Evolutionary conservation across 2,113 vertebrate species (phyloP).

Genomic region (Psittacus erithacus): DNA sequence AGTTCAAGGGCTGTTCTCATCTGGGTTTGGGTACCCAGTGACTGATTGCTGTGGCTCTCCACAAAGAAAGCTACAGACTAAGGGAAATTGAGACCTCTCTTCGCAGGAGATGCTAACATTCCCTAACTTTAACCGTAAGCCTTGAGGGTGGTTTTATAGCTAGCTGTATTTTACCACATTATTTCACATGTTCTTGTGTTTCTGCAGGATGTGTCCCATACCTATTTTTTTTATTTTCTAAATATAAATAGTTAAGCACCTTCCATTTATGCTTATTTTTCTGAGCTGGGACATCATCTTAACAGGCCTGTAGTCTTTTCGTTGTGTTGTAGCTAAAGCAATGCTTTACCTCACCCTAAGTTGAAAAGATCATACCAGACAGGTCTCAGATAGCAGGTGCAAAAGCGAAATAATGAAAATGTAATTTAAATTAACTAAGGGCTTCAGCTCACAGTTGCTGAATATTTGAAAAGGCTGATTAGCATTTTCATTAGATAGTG

Average conservation of each 20-base stretch:
- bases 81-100: neutral
- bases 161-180: neutral
- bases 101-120: neutral
- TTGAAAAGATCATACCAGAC: neutral
- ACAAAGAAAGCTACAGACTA: neutral
- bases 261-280: neutral
- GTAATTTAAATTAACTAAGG: neutral
- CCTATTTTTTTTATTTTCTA: neutral
- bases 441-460: neutral
- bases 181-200: neutral
- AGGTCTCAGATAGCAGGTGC: neutral
- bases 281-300: neutral
- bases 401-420: neutral
- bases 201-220: neutral
- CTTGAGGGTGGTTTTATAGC: neutral
- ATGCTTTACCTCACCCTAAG: neutral
- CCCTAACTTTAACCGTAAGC: neutral
- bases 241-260: neutral
- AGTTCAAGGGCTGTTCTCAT: neutral
- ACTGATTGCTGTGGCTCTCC: fast-evolving
- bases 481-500: neutral
- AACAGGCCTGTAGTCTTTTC: neutral
- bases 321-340: neutral
- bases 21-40: neutral
- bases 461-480: neutral